A percentile compares a stretch with the other conserved stretches of the same genome.
These are phyloP conservation scores for Chorisops tibialis DNA, from an alignment of 2,888 invertebrate species.

Conservation along the genomic window DNA sequence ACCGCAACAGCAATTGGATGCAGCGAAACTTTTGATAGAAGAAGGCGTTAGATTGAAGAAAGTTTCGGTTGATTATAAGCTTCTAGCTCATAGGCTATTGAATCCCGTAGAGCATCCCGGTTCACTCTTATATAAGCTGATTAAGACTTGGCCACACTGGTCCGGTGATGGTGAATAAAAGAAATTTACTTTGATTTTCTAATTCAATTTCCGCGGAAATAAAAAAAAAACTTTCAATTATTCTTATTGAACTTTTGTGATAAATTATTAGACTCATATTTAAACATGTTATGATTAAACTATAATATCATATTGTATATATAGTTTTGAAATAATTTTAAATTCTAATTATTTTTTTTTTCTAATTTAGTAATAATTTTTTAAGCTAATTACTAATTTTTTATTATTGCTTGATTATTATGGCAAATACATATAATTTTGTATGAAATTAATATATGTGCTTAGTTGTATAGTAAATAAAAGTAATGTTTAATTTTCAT, in stretches of 20 bases:
- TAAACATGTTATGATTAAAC: no score
- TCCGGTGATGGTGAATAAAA: conserved; percentile 1
- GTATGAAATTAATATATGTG: no score
- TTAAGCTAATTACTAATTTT: background rate
- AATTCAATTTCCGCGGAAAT: background rate
- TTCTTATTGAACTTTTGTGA: conserved; percentile 25
- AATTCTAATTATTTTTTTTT: background rate
- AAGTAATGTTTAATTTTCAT: no score
- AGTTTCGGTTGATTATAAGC: conserved; percentile 60
- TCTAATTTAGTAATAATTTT: background rate
- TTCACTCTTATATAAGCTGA: conserved; percentile 58
- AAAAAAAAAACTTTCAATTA: no score
- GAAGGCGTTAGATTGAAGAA: conserved; percentile 61
- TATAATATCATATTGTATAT: no score
- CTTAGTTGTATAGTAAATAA: no score
- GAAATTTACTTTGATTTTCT: no score
- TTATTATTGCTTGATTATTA: no score
- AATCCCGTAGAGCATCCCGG: conserved; percentile 69
- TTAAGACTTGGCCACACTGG: conserved; percentile 67
- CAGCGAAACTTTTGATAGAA: conserved; percentile 60
- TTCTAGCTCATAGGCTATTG: conserved; percentile 68
- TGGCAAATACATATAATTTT: no score
- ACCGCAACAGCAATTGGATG: conserved; percentile 56
- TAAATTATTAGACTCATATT: no score
- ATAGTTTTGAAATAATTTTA: no score